A percentile compares a stretch with the other conserved stretches of the same genome.
Conservation (phyloP, 2,888 invertebrate species). For the Iselma pallidipennis region DNA sequence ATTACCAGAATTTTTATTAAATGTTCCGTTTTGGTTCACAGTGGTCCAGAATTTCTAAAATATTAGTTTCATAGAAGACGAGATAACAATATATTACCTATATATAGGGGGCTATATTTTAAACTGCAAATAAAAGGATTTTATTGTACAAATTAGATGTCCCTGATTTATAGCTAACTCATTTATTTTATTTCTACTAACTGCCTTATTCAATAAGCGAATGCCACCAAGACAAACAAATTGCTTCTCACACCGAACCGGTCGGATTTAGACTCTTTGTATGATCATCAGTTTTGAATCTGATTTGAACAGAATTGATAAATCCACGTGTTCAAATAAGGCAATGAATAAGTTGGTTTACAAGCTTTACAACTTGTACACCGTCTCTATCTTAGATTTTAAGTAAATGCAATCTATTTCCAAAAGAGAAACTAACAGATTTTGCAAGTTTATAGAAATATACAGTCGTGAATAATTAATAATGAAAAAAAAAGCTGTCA, state of each 20-base stretch:
- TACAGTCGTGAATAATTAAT: slow-evolving; percentile 25
- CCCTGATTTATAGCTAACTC: slow-evolving; percentile 16
- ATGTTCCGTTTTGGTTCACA: slow-evolving; percentile 3
- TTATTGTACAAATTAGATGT: slow-evolving; percentile 25
- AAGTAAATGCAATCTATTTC: too few relatives aligned
- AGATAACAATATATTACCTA: slow-evolving; percentile 24
- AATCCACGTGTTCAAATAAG: background rate
- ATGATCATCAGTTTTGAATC: background rate
- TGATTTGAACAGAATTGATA: background rate
- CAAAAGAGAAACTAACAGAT: background rate
- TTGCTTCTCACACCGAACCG: background rate
- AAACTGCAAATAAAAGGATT: slow-evolving; percentile 23
- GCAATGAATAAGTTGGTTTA: background rate
- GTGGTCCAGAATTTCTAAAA: slow-evolving; percentile 22
- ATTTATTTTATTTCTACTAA: slow-evolving; percentile 18
- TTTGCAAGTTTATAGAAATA: slow-evolving; percentile 25
- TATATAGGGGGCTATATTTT: slow-evolving; percentile 21
- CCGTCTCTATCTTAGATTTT: too few relatives aligned
- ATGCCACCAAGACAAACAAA: background rate
- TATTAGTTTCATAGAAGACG: slow-evolving; percentile 21
- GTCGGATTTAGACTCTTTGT: background rate
- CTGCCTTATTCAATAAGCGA: slow-evolving; percentile 6
- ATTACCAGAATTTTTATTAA: slow-evolving; percentile 30
- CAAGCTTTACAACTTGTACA: too few relatives aligned
- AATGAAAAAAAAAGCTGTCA: slow-evolving; percentile 1